A percentile compares a stretch with the other conserved stretches of the same genome.
phyloP scores from a whole-genome alignment of 2,113 vertebrate species.

The Archilochus colubris region DNA sequence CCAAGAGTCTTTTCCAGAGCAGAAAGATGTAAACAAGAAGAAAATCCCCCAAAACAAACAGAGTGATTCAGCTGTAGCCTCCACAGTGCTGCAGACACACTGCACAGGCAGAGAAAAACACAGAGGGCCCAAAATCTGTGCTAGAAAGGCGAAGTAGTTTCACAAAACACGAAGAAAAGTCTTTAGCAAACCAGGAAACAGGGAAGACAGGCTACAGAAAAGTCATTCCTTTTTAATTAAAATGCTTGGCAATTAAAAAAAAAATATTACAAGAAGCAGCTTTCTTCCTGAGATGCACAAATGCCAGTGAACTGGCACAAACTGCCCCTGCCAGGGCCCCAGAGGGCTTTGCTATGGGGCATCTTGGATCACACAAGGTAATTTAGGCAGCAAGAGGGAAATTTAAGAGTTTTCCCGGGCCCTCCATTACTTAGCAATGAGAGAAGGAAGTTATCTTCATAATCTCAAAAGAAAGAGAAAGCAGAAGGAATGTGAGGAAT shows the following conservation, averaged over 20 bases:
- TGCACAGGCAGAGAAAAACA: not conserved
- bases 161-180: not conserved
- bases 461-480: constrained; percentile 68
- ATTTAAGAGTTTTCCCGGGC: not conserved
- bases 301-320: not conserved
- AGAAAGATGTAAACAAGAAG: not conserved
- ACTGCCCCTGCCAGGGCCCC: not conserved
- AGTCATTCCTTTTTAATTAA: not conserved
- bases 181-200: not conserved
- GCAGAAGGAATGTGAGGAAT: constrained; percentile 61
- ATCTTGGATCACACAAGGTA: not conserved
- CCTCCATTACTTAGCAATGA: constrained; percentile 15
- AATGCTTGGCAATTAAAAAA: not conserved
- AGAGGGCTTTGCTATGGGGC: not conserved
- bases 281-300: not conserved
- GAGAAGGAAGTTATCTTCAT: constrained; percentile 65
- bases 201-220: not conserved
- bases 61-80: not conserved
- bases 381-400: not conserved
- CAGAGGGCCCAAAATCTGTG: not conserved
- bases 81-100: rapidly evolving
- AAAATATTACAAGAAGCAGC: not conserved
- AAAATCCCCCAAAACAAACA: not conserved
- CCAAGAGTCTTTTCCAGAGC: not conserved
- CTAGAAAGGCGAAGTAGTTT: not conserved